These are phyloP conservation scores for Recurvirostra avosetta DNA, from an alignment of 2,113 vertebrate genomes.

Conservation along the genomic window DNA sequence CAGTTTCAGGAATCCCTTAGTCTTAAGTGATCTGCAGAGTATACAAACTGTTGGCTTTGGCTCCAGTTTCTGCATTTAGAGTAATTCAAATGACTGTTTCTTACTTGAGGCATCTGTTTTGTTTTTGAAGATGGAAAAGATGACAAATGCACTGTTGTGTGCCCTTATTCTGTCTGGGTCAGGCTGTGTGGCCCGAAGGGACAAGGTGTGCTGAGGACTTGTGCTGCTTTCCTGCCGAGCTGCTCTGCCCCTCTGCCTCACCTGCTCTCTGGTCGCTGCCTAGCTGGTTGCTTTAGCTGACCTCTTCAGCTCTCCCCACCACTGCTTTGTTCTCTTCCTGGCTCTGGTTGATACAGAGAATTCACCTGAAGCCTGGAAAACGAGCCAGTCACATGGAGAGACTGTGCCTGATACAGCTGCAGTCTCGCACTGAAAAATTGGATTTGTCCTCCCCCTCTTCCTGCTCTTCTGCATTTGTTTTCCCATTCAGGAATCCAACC, in stretches of 20 bases:
- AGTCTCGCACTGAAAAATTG: neutral
- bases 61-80: neutral
- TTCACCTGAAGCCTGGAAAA: neutral
- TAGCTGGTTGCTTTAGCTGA: neutral
- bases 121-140: neutral
- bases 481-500: neutral
- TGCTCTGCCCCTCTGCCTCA: rapidly evolving
- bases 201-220: neutral
- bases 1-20: neutral
- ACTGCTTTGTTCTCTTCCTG: neutral
- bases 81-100: neutral
- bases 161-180: neutral
- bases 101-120: neutral
- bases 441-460: neutral
- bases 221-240: rapidly evolving
- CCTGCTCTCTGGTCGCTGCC: neutral
- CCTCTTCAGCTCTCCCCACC: rapidly evolving
- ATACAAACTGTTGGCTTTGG: neutral
- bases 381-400: neutral
- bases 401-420: neutral
- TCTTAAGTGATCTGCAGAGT: neutral
- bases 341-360: neutral
- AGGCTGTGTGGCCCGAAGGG: neutral
- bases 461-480: neutral
- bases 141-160: neutral